Conservation (phyloP, 30 jellyfish, hydroid and myxozoan species). For the Phacellophora camtschatica region DNA sequence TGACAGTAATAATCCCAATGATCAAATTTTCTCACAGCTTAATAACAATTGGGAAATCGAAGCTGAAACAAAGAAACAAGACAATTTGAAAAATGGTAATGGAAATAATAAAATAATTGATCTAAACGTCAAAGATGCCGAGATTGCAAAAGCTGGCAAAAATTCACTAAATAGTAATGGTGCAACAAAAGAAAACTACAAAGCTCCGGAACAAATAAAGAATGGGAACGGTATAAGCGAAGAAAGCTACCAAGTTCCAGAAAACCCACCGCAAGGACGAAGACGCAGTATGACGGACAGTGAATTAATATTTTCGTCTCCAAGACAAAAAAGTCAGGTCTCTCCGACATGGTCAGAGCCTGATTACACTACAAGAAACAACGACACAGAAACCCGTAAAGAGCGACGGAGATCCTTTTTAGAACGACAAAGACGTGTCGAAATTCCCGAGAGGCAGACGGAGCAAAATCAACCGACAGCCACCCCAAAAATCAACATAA, state of each 20-base stretch:
- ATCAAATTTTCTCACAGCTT: no score
- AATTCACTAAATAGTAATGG: not conserved
- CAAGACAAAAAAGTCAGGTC: not conserved
- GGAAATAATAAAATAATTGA: not conserved
- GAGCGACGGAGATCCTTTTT: conserved; percentile 56
- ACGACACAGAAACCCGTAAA: not conserved
- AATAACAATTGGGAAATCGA: not conserved
- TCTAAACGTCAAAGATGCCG: not conserved
- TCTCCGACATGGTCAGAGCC: conserved; percentile 57
- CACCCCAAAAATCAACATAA: conserved; percentile 11
- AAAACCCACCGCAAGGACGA: not conserved
- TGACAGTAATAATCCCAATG: not conserved
- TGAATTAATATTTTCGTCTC: not conserved
- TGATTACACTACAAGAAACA: conserved; percentile 13
- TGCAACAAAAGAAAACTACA: not conserved
- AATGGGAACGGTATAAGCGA: not conserved
- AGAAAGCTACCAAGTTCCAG: not conserved
- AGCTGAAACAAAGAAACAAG: not conserved
- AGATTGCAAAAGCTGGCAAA: not conserved
- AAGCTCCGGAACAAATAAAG: not conserved
- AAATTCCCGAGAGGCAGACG: conserved; percentile 36
- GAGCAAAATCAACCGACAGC: not conserved
- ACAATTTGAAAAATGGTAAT: not conserved
- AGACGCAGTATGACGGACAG: conserved; percentile 41
- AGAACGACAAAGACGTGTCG: conserved; percentile 58